These are phyloP conservation scores for Sipha flava DNA, from an alignment of 1,140 invertebrate genomes.

Conservation along the genomic window DNA sequence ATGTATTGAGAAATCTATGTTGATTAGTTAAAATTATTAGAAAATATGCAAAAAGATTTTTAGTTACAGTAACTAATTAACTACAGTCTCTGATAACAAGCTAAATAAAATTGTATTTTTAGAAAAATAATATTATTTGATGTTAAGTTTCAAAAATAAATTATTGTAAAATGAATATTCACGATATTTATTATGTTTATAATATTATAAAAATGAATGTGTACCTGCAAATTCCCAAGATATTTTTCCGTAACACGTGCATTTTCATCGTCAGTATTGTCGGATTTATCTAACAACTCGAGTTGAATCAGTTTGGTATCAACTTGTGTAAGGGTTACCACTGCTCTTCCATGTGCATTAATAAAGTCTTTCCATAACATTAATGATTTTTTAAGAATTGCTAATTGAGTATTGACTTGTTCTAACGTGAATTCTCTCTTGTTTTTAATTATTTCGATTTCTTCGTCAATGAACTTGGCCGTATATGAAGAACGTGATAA, in stretches of 20 bases:
- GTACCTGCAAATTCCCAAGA: slow-evolving; percentile 30
- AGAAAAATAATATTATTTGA: slow-evolving; percentile 1
- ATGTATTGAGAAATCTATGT: too few species aligned
- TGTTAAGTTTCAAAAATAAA: not conserved
- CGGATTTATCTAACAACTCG: slow-evolving; percentile 51
- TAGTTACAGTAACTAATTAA: too few species aligned
- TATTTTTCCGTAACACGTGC: slow-evolving; percentile 25
- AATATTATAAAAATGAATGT: not conserved
- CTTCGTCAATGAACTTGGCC: slow-evolving; percentile 48
- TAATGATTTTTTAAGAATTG: not conserved
- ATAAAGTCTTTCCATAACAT: slow-evolving; percentile 53
- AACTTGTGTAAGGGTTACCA: slow-evolving; percentile 57
- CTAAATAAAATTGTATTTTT: too few species aligned
- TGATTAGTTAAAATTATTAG: too few species aligned
- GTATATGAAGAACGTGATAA: slow-evolving; percentile 46
- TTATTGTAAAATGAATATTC: not conserved
- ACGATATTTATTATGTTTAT: not conserved
- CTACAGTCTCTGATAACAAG: too few species aligned
- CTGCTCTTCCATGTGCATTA: slow-evolving; percentile 57
- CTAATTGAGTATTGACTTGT: not conserved
- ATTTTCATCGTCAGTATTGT: slow-evolving; percentile 41
- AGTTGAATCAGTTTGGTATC: slow-evolving; percentile 60
- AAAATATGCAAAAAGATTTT: too few species aligned
- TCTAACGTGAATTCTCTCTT: slow-evolving; percentile 46
- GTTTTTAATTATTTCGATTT: not conserved